Percentiles rank a stretch among this genome's conserved stretches.
Evolutionary conservation across 2,888 invertebrate species (phyloP).

Genomic region (Chymomyza procnemis): DNA sequence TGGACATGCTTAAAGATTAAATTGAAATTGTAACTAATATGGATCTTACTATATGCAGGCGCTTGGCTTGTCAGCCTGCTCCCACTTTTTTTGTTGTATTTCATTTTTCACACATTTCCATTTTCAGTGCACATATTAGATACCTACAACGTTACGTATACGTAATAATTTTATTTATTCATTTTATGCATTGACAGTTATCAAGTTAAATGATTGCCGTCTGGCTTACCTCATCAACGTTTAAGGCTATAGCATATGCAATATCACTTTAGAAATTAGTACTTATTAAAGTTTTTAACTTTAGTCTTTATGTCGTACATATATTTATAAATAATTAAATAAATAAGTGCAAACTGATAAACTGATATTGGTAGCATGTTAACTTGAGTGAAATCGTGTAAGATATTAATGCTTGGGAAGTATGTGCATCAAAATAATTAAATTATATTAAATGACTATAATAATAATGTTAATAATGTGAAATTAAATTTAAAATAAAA

Average conservation of each 20-base stretch:
- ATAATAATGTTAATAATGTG: constrained; percentile 8
- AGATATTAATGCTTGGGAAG: neutral
- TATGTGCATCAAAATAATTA: neutral
- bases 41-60: neutral
- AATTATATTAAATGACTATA: constrained; percentile 1
- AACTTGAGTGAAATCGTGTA: constrained; percentile 3
- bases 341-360: constrained; percentile 39
- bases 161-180: neutral
- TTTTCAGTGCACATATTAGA: neutral
- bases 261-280: constrained; percentile 45
- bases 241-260: constrained; percentile 74
- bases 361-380: constrained; percentile 54
- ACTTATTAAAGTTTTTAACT: constrained; percentile 35
- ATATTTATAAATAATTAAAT: constrained; percentile 1
- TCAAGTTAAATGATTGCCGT: neutral
- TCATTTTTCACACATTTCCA: neutral
- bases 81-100: neutral
- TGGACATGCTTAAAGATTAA: constrained; percentile 65
- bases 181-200: neutral
- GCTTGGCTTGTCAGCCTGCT: neutral
- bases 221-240: constrained; percentile 73
- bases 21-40: constrained; percentile 69
- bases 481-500: neutral
- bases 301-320: constrained; percentile 8
- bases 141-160: neutral